Evolutionary conservation across 2,113 vertebrate species (phyloP), one percentile per base, ranked within the genome.

Genomic region (Ammodytes dubius): DNA sequence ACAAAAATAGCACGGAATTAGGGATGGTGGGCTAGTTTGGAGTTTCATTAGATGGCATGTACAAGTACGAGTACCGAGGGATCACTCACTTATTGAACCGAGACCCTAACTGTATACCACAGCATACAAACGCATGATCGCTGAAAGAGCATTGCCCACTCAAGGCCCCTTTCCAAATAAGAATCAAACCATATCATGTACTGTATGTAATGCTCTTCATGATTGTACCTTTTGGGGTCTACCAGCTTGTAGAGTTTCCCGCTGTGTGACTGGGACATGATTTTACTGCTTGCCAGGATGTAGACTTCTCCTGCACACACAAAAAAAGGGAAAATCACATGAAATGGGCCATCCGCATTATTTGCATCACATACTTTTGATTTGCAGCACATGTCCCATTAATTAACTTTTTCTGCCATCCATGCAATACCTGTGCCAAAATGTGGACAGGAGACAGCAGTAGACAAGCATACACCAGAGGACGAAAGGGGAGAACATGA

Each of bases 231-330:
- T 96, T 99, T 99, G 2, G 98, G 98, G 88, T 99, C 98, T 81
- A 99, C 49, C 53, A 99, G 96, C 90, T 97, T 99, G 95, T 98
- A 99, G 89, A 99, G 96, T 91, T 97, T 99, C 89, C 97, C 98
- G 1, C 96, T 99, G 93, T 98, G 96, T 73, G 96, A 95, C 91
- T 99, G 97, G 37, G 95, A 95, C 96, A 97, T 95, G 88, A 95
- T 99, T 96, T 99, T 99, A 95, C 97, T 98, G 90, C 96, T 99
- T 54, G 97, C 96, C 88, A 99, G 93, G 83, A 99, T 96, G 90
- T 99, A 99, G 84, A 99, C 94, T 93, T 99, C 98, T 92, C 98
- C 98, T 99, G 94, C 90, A 83, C 27, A 27, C 27, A 27, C 27
- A 27, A 27, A 27, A 87, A 91, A 57, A 88, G 77, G 68, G 79